phyloP scores from a whole-genome alignment of 2,113 vertebrate species.

The Progne subis region DNA sequence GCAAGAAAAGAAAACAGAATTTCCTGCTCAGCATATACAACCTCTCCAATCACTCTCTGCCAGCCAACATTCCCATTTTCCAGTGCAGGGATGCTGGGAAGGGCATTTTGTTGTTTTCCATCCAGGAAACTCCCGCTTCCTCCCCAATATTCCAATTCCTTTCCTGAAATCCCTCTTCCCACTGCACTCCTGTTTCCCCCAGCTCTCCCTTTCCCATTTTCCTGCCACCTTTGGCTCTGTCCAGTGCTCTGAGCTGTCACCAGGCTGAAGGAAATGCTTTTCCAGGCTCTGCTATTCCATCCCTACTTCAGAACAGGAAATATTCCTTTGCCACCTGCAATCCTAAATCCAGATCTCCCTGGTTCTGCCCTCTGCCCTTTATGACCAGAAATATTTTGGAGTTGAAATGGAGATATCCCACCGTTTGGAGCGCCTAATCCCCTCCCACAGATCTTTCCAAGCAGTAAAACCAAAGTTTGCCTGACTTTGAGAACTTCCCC shows the following conservation, averaged over 20 bases:
- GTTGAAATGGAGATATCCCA: background rate
- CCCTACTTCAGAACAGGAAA: background rate
- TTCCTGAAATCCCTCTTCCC: background rate
- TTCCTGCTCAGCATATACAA: background rate
- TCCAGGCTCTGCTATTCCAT: background rate
- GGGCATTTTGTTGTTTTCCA: background rate
- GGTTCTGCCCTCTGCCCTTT: background rate
- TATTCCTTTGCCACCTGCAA: background rate
- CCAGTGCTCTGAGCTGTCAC: background rate
- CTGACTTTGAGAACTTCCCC: conserved; percentile 58
- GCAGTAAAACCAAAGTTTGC: background rate
- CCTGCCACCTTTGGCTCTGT: background rate
- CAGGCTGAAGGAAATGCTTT: conserved; percentile 1
- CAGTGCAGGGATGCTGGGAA: background rate
- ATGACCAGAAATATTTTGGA: background rate
- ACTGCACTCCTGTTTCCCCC: background rate
- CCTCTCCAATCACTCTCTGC: background rate
- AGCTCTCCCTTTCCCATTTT: background rate
- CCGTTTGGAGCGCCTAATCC: background rate
- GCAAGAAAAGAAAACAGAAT: background rate
- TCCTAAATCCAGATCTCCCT: background rate
- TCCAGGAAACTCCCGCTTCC: background rate
- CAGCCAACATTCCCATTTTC: background rate
- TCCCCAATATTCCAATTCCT: background rate
- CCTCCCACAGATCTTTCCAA: background rate